Percentiles rank a stretch among this genome's conserved stretches.
phyloP scores from a whole-genome alignment of 2,888 invertebrate genomes.

The Acanthococcus lagerstroemiae region DNA sequence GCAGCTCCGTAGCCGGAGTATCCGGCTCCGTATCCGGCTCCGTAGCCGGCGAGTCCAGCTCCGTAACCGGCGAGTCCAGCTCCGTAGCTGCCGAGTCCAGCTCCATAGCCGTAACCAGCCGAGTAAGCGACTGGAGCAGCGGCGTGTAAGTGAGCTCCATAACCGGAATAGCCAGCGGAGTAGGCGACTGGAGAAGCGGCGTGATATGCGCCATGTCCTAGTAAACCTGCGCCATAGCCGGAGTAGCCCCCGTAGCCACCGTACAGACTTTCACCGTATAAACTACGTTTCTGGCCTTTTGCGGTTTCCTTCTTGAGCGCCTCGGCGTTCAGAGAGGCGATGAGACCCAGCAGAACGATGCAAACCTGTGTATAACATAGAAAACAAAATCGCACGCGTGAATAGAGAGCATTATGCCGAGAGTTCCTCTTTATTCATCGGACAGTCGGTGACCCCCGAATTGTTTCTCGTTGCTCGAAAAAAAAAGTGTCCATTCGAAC shows the following conservation, averaged over 20 bases:
- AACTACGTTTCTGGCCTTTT: conserved; percentile 19
- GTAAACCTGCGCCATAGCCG: conserved; percentile 8
- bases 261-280: background rate
- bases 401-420: too few species aligned
- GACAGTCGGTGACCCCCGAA: too few species aligned
- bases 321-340: conserved; percentile 3
- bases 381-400: too few species aligned
- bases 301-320: background rate
- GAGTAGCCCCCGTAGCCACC: background rate
- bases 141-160: background rate
- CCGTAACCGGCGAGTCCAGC: conserved; percentile 2
- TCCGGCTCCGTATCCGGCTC: background rate
- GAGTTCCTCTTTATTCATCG: too few species aligned
- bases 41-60: background rate
- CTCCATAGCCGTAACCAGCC: background rate
- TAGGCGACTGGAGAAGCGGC: conserved; percentile 2
- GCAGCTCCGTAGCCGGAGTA: conserved; percentile 15
- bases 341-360: background rate
- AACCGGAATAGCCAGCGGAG: conserved; percentile 1
- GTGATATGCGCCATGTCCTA: background rate
- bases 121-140: background rate
- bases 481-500: too few species aligned
- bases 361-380: conserved; percentile 17
- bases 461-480: too few species aligned
- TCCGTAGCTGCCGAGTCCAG: background rate